phyloP scores from a whole-genome alignment of 2,888 invertebrate genomes.

The Unio pictorum region DNA sequence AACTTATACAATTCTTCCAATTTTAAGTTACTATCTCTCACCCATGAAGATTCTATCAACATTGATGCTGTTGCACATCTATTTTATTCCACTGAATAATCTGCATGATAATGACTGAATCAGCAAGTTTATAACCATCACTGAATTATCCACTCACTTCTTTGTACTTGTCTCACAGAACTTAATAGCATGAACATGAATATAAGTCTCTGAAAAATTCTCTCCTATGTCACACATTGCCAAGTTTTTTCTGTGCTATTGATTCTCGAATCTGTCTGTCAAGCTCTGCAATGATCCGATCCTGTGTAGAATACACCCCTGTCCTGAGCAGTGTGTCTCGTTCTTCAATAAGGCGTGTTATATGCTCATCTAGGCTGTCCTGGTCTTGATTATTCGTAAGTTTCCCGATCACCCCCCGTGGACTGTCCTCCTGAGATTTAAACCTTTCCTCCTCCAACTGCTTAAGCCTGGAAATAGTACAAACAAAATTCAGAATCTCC shows the following conservation, averaged over 20 bases:
- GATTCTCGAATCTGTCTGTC: slow-evolving; percentile 70
- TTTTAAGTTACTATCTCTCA: too few relatives aligned
- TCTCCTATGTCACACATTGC: slow-evolving; percentile 24
- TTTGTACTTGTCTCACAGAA: too few relatives aligned
- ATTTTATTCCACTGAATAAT: too few relatives aligned
- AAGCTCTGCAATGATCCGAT: slow-evolving; percentile 71
- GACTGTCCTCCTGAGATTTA: slow-evolving; percentile 45
- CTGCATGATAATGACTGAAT: too few relatives aligned
- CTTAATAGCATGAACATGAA: too few relatives aligned
- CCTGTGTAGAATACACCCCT: slow-evolving; percentile 71
- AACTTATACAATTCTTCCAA: too few relatives aligned
- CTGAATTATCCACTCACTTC: too few relatives aligned
- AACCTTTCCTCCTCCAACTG: slow-evolving; percentile 57
- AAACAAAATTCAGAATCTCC: background rate
- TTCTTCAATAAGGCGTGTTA: slow-evolving; percentile 69
- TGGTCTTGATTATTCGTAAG: slow-evolving; percentile 33
- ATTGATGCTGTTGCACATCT: too few relatives aligned
- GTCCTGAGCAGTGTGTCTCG: slow-evolving; percentile 70
- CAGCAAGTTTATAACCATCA: too few relatives aligned
- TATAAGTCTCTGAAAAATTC: too few relatives aligned
- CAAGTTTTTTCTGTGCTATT: slow-evolving; percentile 54
- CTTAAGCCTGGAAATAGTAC: slow-evolving; percentile 49
- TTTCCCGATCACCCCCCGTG: slow-evolving; percentile 29
- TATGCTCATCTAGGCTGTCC: slow-evolving; percentile 63
- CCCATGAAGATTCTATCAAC: too few relatives aligned